These are phyloP conservation scores for Syngnathoides biaculeatus DNA, from an alignment of 2,113 vertebrate genomes.

Conservation along the genomic window DNA sequence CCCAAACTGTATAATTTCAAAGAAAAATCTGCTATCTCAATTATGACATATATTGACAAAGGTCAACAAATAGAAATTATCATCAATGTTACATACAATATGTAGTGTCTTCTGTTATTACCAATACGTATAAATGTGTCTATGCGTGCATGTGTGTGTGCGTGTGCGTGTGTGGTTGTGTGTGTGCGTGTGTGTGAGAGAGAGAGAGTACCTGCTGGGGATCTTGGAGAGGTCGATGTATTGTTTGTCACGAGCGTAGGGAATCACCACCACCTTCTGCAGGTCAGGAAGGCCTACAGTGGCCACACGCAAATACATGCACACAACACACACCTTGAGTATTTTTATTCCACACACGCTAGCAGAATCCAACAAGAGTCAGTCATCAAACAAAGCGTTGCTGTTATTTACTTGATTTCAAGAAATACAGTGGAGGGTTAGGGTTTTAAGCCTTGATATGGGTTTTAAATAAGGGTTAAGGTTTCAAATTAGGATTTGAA, in stretches of 20 bases:
- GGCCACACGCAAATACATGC: background rate
- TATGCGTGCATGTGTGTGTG: too few relatives aligned
- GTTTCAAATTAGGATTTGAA: too few relatives aligned
- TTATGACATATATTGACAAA: too few relatives aligned
- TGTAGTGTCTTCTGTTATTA: too few relatives aligned
- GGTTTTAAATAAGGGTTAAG: too few relatives aligned
- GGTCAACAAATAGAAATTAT: background rate
- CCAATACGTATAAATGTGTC: too few relatives aligned
- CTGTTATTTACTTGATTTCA: background rate
- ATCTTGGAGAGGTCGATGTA: slow-evolving; percentile 86
- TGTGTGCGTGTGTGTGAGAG: too few relatives aligned
- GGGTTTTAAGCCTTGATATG: too few relatives aligned
- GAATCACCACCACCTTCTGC: slow-evolving; percentile 86
- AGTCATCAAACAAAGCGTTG: background rate
- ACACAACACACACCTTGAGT: background rate
- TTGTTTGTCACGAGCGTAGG: slow-evolving; percentile 80
- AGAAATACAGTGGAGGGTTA: background rate
- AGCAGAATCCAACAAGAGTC: background rate
- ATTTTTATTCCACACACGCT: background rate
- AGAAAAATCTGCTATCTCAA: too few relatives aligned
- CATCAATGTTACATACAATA: background rate
- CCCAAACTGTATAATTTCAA: too few relatives aligned
- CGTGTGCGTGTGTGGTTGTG: too few relatives aligned
- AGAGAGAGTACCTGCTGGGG: slow-evolving; percentile 74
- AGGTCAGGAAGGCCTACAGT: slow-evolving; percentile 85